Conservation (phyloP, 2,113 vertebrate genomes). For the Ammospiza caudacuta region DNA sequence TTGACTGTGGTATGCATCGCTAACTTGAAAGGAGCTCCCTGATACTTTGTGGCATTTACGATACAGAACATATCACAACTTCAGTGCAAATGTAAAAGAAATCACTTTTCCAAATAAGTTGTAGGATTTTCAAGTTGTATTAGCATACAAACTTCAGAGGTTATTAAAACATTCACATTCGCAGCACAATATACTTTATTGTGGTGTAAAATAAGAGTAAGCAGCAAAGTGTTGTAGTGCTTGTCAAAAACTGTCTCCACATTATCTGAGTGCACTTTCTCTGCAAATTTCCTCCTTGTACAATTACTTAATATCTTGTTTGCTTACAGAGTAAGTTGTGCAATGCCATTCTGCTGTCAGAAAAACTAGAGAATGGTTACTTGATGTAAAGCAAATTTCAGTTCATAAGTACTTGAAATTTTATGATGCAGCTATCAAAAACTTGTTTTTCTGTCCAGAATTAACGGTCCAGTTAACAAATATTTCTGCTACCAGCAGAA, state of each 20-base stretch:
- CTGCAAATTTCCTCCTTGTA: neutral
- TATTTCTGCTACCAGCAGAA: neutral
- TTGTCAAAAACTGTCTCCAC: neutral
- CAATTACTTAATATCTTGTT: neutral
- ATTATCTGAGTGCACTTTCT: neutral
- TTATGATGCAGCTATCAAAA: neutral
- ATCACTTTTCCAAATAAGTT: neutral
- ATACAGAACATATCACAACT: neutral
- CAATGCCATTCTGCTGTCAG: neutral
- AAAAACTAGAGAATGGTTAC: neutral
- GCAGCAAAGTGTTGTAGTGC: neutral
- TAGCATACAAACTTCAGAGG: neutral
- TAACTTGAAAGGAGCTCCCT: neutral
- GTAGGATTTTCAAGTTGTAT: neutral
- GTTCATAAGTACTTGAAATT: neutral
- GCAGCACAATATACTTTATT: neutral
- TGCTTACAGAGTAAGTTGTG: neutral
- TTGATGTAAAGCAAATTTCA: neutral
- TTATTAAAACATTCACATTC: neutral
- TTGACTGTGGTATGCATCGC: neutral
- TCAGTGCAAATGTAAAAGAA: neutral
- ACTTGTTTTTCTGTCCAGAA: neutral
- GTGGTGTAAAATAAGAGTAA: neutral
- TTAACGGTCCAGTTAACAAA: neutral
- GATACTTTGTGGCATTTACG: neutral